These are phyloP conservation scores for Hippocampus abdominalis DNA, from an alignment of 2,113 vertebrate species.

Conservation along the genomic window DNA sequence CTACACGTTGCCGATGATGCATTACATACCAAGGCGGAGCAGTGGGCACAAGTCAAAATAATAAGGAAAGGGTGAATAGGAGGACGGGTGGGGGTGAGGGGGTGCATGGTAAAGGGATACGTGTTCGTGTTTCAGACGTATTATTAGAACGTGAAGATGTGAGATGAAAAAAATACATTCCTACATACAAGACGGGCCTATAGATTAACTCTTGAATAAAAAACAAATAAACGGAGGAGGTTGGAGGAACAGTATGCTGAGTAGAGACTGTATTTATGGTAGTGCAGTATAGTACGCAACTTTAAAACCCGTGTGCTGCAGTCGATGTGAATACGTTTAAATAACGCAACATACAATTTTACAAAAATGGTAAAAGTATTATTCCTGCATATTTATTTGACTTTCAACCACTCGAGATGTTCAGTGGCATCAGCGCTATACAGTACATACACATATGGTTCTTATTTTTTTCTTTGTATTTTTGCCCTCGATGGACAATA, in stretches of 20 bases:
- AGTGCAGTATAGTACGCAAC: conserved; percentile 8
- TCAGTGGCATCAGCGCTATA: too few relatives aligned
- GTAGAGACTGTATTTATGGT: not conserved
- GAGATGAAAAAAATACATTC: not conserved
- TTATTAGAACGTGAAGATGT: not conserved
- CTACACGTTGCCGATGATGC: not conserved
- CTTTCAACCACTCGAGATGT: too few relatives aligned
- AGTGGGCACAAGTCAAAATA: not conserved
- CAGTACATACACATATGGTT: too few relatives aligned
- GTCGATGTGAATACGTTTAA: too few relatives aligned
- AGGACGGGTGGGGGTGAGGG: not conserved
- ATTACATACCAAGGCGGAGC: not conserved
- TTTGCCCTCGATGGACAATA: too few relatives aligned
- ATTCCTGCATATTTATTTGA: too few relatives aligned
- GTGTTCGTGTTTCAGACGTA: not conserved
- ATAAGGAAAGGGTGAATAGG: not conserved
- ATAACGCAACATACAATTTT: too few relatives aligned
- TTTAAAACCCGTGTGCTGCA: too few relatives aligned
- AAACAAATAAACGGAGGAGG: not conserved
- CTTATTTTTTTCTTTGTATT: too few relatives aligned
- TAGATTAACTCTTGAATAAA: not conserved
- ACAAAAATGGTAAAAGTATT: too few relatives aligned
- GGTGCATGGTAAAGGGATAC: not conserved
- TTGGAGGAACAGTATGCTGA: conserved; percentile 5
- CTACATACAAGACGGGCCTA: not conserved